Percentiles rank a stretch among this genome's conserved stretches.
phyloP scores from a whole-genome alignment of 2,797 vertebrate species.

The Poeciliopsis infans region DNA sequence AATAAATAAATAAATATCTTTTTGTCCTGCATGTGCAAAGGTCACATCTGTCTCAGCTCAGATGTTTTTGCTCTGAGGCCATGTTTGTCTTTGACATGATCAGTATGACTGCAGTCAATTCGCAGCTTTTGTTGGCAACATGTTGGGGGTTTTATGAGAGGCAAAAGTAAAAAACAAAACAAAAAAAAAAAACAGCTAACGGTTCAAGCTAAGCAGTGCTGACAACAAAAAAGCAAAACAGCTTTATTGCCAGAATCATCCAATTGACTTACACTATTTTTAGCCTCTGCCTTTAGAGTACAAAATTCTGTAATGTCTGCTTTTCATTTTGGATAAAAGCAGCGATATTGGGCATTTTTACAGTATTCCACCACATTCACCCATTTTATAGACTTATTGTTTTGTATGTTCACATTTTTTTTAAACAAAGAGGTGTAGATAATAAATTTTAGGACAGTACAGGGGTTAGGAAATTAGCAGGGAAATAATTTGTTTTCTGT shows the following conservation, averaged over 20 bases:
- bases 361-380: neutral
- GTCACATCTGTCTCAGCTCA: constrained; percentile 31
- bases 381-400: neutral
- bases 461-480: too few species aligned
- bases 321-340: neutral
- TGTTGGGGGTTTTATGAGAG: constrained; percentile 36
- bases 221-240: constrained; percentile 5
- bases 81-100: constrained; percentile 48
- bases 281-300: neutral
- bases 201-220: constrained; percentile 8
- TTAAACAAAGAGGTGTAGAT: neutral
- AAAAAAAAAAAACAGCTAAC: neutral
- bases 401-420: neutral
- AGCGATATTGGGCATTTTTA: neutral
- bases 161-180: constrained; percentile 25
- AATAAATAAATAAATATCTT: neutral
- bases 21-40: constrained; percentile 6
- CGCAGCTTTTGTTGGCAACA: constrained; percentile 38
- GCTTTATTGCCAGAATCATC: too few species aligned
- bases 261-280: neutral
- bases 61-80: constrained; percentile 36
- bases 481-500: neutral
- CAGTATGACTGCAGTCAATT: constrained; percentile 64
- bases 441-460: neutral
- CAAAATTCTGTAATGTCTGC: neutral